Percentiles rank a stretch among this genome's conserved stretches.
These are phyloP conservation scores for Podilymbus podiceps DNA, from an alignment of 2,113 vertebrate species.

Conservation along the genomic window DNA sequence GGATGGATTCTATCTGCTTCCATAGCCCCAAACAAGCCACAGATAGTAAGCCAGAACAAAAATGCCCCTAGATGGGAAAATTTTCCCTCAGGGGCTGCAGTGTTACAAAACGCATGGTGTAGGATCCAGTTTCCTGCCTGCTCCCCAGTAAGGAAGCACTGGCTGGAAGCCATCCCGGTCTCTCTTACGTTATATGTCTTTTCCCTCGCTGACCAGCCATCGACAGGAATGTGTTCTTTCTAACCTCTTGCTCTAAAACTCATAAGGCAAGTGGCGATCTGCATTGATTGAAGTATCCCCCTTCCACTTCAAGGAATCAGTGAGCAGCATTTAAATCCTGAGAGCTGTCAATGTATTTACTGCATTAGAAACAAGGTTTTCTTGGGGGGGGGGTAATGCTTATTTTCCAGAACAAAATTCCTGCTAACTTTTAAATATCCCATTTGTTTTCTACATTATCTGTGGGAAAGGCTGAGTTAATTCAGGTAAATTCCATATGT, in stretches of 20 bases:
- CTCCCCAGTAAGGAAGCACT: neutral
- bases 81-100: neutral
- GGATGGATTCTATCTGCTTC: neutral
- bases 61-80: neutral
- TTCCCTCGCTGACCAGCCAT: neutral
- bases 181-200: neutral
- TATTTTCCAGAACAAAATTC: neutral
- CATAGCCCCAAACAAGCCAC: neutral
- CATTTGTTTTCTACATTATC: neutral
- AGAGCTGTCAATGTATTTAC: neutral
- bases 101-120: rapidly evolving
- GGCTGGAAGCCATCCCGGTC: neutral
- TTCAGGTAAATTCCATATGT: neutral
- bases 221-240: neutral
- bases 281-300: neutral
- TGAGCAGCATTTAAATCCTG: neutral
- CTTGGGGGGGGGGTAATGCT: neutral
- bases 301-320: neutral
- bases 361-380: neutral
- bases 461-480: neutral
- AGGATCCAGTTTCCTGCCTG: neutral
- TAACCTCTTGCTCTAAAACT: neutral
- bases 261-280: neutral
- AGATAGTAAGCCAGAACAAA: neutral
- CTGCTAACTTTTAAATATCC: neutral